Conservation (phyloP, 2,888 invertebrate species). For the Tenthredo livida region DNA sequence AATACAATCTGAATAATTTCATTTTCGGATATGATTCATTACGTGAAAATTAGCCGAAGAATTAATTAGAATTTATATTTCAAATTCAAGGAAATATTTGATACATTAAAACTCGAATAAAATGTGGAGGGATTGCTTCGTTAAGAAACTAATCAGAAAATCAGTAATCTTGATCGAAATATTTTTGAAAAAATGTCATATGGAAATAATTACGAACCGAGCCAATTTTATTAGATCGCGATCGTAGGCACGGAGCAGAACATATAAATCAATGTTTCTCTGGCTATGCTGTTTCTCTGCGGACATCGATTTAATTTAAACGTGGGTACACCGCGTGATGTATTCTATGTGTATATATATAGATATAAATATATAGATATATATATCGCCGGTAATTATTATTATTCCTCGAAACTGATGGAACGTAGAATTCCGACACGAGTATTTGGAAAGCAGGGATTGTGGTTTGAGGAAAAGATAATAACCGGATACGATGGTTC, state of each 20-base stretch:
- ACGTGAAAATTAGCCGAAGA: no score
- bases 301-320: constrained; percentile 16
- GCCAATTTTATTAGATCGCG: not conserved
- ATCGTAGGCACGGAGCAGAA: not conserved
- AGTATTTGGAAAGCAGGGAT: not conserved
- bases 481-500: not conserved
- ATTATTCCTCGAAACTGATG: not conserved
- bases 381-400: not conserved
- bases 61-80: no score
- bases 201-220: not conserved
- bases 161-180: not conserved
- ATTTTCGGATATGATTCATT: no score
- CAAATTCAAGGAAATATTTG: not conserved
- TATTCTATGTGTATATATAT: no score
- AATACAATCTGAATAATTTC: no score
- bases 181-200: not conserved
- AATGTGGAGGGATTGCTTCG: not conserved
- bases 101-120: not conserved
- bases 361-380: not conserved
- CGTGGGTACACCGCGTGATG: not conserved
- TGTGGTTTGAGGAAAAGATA: not conserved
- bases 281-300: not conserved
- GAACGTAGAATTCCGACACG: not conserved
- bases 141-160: not conserved
- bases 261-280: constrained; percentile 7